A percentile compares a stretch with the other conserved stretches of the same genome.
Evolutionary conservation across 2,113 vertebrate species (phyloP).

Genomic region (Phalacrocorax brasilianus): DNA sequence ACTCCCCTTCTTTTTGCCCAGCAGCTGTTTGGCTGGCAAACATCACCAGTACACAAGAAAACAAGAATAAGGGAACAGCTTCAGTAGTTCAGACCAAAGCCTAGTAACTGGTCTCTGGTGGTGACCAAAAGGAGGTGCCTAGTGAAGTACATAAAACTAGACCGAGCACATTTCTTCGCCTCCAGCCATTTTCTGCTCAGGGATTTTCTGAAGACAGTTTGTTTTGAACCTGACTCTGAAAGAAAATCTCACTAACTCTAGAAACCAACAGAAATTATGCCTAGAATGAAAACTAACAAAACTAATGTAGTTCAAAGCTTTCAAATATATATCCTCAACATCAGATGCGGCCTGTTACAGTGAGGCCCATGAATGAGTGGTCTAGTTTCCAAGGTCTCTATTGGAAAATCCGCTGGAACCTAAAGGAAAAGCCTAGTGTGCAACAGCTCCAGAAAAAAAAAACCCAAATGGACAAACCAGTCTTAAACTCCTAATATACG

Average conservation of each 20-base stretch:
- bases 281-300: neutral
- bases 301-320: neutral
- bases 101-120: fast-evolving
- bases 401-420: neutral
- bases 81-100: neutral
- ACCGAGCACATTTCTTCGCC: neutral
- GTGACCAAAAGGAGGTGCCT: neutral
- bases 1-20: neutral
- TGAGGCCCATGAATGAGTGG: neutral
- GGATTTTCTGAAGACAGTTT: neutral
- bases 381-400: neutral
- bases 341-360: neutral
- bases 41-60: neutral
- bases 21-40: neutral
- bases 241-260: neutral
- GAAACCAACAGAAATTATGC: neutral
- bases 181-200: neutral
- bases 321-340: neutral
- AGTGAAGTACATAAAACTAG: neutral
- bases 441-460: neutral
- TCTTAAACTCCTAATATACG: neutral
- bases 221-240: neutral
- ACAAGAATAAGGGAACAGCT: neutral
- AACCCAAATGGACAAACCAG: neutral
- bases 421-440: neutral